Conservation (phyloP, 2,113 vertebrate genomes). For the Panthera tigris region DNA sequence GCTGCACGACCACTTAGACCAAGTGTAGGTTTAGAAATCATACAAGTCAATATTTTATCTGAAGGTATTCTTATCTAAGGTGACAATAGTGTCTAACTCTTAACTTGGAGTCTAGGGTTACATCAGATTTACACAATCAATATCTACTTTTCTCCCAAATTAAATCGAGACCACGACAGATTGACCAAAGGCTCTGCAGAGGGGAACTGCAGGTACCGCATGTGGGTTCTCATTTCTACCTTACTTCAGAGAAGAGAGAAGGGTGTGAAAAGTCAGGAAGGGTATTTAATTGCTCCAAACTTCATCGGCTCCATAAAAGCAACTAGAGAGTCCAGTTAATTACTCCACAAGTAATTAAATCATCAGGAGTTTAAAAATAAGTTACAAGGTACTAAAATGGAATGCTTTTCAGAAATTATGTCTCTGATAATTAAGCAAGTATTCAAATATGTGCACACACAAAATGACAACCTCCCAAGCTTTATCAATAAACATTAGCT, state of each 20-base stretch:
- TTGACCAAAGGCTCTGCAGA: background rate
- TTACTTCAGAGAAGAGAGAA: background rate
- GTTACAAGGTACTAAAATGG: background rate
- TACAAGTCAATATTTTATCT: background rate
- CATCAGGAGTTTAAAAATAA: background rate
- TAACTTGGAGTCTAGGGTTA: background rate
- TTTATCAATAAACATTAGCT: background rate
- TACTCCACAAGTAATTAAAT: too few species aligned
- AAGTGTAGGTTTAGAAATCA: background rate
- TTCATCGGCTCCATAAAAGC: background rate
- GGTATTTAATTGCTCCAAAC: background rate
- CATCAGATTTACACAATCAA: background rate
- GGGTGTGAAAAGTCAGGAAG: background rate
- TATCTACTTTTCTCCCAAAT: background rate
- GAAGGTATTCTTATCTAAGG: background rate
- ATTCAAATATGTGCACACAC: background rate
- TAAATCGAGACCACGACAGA: background rate
- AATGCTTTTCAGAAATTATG: background rate
- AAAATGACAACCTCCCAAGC: background rate
- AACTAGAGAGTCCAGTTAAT: background rate
- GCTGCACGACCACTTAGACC: background rate
- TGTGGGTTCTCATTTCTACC: background rate
- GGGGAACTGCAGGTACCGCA: background rate
- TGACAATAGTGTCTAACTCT: background rate
- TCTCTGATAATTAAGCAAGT: background rate